These are phyloP conservation scores for Eonycteris spelaea DNA, from an alignment of 2,113 vertebrate genomes.

Conservation along the genomic window DNA sequence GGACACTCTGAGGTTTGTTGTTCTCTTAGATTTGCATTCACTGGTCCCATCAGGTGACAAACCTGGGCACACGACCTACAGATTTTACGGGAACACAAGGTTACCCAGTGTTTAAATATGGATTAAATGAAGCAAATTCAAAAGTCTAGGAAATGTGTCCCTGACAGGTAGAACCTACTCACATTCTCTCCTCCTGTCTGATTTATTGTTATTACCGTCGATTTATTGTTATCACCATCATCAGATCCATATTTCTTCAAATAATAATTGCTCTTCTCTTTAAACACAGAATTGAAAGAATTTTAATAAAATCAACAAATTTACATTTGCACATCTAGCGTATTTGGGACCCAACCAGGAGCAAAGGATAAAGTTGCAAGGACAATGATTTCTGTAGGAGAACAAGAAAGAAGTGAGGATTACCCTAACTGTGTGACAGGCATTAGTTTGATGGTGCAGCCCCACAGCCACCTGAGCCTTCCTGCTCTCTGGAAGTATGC, in stretches of 20 bases:
- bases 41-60: not conserved
- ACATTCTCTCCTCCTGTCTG: not conserved
- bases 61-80: not conserved
- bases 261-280: not conserved
- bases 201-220: not conserved
- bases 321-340: slow-evolving; percentile 88
- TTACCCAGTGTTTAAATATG: not conserved
- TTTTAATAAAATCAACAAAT: slow-evolving; percentile 92
- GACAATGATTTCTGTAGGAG: not conserved
- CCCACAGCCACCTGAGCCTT: not conserved
- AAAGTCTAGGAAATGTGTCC: not conserved
- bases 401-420: slow-evolving; percentile 57
- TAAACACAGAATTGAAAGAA: slow-evolving; percentile 78
- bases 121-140: not conserved
- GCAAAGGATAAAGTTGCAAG: slow-evolving; percentile 32
- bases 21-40: not conserved
- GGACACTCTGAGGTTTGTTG: not conserved
- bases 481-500: not conserved
- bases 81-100: not conserved
- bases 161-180: not conserved
- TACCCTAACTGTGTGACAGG: not conserved
- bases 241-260: not conserved
- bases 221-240: not conserved
- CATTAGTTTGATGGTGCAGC: not conserved
- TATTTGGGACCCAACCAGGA: slow-evolving; percentile 64